phyloP scores from a whole-genome alignment of 2,888 invertebrate genomes.

The Volucella inanis region DNA sequence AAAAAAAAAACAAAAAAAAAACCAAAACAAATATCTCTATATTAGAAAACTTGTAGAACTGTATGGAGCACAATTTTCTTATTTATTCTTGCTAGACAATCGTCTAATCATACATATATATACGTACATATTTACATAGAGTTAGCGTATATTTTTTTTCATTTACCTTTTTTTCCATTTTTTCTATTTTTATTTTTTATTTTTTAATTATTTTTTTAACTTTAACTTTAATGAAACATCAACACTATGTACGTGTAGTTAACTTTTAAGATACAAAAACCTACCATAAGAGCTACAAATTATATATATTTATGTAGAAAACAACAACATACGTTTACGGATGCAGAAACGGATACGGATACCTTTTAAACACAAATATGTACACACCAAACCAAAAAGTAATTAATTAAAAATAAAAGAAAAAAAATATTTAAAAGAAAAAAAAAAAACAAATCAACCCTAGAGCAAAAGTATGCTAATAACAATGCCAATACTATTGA shows the following conservation, averaged over 20 bases:
- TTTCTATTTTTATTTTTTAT: slow-evolving; percentile 23
- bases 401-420: slow-evolving; percentile 18
- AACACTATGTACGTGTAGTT: slow-evolving; percentile 38
- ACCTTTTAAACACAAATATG: too few species aligned
- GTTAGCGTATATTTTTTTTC: slow-evolving; percentile 33
- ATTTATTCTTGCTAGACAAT: slow-evolving; percentile 70
- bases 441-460: slow-evolving; percentile 44
- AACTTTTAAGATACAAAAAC: slow-evolving; percentile 34
- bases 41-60: slow-evolving; percentile 46
- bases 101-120: slow-evolving; percentile 68
- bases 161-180: slow-evolving; percentile 36
- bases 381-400: too few species aligned
- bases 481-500: slow-evolving; percentile 74
- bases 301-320: slow-evolving; percentile 63
- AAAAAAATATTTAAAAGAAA: slow-evolving; percentile 29
- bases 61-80: slow-evolving; percentile 70
- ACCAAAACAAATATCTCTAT: slow-evolving; percentile 28
- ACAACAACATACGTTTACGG: neutral
- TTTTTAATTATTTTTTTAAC: slow-evolving; percentile 44
- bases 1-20: slow-evolving; percentile 36
- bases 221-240: slow-evolving; percentile 38
- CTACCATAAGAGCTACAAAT: slow-evolving; percentile 25
- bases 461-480: slow-evolving; percentile 70
- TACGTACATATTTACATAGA: slow-evolving; percentile 68
- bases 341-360: neutral